Evolutionary conservation across 2,113 vertebrate genomes (phyloP), one percentile per base, ranked within the genome.

Genomic region (Cynopterus brachyotis): DNA sequence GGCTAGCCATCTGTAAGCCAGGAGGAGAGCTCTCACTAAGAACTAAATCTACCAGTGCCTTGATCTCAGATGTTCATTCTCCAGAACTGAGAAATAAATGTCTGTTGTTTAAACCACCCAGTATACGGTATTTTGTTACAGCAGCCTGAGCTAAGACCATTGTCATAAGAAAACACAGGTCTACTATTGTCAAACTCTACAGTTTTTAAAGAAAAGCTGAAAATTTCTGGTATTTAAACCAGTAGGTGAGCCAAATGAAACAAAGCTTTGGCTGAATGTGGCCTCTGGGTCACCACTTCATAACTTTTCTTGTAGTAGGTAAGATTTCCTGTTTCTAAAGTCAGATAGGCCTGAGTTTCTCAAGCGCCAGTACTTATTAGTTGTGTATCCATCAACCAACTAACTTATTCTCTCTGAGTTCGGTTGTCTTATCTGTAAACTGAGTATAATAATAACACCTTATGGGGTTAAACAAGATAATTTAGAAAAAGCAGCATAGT

Each of bases 141-240:
- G 28, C 53, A 81, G 22, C 72, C 35, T 22, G 35, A 70, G 28
- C 28, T 64, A 67, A 86, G 59, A 82, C 4, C 42, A 37, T 15
- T 45, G 22, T 26, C 17, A 7, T 50, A 30, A 64, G 79, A 81
- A 64, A 80, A 95, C 2, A 5, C 30, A 86, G 42, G 24, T 20
- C 57, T 62, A 22, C 24, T 60, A 15, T 22, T 67, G 75, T 70
- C 26, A 69, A 10, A 50, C 4, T 3, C 45, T 83, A 37, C 8
- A 37, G 60, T 70, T 89, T 91, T 92, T 70, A 67, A 79, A 93
- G 82, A 88, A 91, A 80, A 91, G 26, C 24, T 84, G 35, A 79
- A 45, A 28, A 79, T 73, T 83, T 79, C 37, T 53, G 45, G 16
- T 50, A 69, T 75, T 80, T 81, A 40, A 55, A 90, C 85, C 9